Percentiles rank a stretch among this genome's conserved stretches.
Evolutionary conservation across 2,797 vertebrate genomes (phyloP).

Genomic region (Cynopterus sphinx): DNA sequence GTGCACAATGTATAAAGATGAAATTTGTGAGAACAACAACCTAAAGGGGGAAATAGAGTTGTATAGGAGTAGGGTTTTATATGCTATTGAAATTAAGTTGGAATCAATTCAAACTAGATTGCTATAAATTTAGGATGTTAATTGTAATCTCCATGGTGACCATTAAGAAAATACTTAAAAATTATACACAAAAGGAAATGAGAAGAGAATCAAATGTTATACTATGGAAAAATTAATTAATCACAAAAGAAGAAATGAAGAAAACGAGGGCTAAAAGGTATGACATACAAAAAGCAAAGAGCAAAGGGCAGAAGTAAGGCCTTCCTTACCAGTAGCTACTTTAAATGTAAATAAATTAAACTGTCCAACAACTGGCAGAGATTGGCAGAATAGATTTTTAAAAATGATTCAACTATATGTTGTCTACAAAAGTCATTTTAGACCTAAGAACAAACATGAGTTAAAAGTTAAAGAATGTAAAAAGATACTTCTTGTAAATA

Average conservation of each 20-base stretch:
- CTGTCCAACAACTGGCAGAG: not conserved
- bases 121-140: not conserved
- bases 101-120: not conserved
- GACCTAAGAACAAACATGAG: not conserved
- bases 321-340: not conserved
- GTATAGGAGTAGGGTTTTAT: not conserved
- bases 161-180: not conserved
- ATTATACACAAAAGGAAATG: not conserved
- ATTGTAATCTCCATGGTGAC: constrained; percentile 10
- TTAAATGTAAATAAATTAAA: constrained; percentile 7
- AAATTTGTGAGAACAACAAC: not conserved
- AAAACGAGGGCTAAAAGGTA: not conserved
- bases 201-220: not conserved
- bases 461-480: not conserved
- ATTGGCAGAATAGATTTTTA: not conserved
- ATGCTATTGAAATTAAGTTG: not conserved
- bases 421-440: not conserved
- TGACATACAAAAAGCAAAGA: not conserved
- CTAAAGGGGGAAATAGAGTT: not conserved
- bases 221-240: not conserved
- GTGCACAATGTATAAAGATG: not conserved
- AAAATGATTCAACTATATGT: not conserved
- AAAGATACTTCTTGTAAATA: not conserved
- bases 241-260: not conserved
- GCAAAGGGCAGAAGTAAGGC: not conserved